phyloP scores from a whole-genome alignment of 2,113 vertebrate species.

The Tupaia chinensis region DNA sequence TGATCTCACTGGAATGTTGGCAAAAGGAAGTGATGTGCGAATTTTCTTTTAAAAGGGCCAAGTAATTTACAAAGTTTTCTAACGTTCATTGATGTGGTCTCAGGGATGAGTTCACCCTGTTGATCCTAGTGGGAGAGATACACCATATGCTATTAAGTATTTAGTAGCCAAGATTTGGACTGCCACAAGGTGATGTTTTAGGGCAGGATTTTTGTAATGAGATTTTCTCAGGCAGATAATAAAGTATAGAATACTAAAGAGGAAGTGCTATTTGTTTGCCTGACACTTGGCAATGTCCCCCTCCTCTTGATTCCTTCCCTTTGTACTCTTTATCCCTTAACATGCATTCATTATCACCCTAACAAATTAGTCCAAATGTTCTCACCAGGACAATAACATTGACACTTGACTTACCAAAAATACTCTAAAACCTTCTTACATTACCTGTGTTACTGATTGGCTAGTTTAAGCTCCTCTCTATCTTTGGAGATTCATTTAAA shows the following conservation, averaged over 20 bases:
- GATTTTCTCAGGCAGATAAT: background rate
- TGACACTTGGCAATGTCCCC: fast-evolving
- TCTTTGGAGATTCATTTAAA: background rate
- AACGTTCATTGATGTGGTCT: background rate
- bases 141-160: no score
- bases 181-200: background rate
- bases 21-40: background rate
- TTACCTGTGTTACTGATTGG: background rate
- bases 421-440: background rate
- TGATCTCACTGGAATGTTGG: background rate
- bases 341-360: background rate
- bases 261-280: background rate
- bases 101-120: background rate
- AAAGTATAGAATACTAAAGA: background rate
- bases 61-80: conserved; percentile 10
- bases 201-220: background rate
- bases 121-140: background rate
- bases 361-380: background rate
- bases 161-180: background rate
- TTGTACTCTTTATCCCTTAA: background rate
- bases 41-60: background rate
- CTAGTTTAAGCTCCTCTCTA: background rate
- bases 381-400: background rate
- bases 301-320: background rate
- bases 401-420: background rate